These are phyloP conservation scores for Drosophila carrolli DNA, from an alignment of 1,140 invertebrate species.

Conservation along the genomic window DNA sequence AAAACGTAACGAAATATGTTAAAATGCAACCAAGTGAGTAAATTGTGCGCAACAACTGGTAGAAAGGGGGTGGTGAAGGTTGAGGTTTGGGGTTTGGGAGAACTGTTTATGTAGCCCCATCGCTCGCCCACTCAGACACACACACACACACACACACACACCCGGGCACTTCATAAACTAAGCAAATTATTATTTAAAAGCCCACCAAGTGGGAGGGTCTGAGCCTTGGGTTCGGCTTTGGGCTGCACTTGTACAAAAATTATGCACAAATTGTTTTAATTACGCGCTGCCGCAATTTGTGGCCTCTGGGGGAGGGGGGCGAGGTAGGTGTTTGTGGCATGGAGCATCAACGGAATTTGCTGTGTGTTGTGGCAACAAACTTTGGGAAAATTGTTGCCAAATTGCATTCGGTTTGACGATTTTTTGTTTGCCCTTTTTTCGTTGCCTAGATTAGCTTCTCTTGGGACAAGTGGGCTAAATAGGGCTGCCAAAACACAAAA, in stretches of 20 bases:
- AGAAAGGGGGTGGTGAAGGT: constrained; percentile 17
- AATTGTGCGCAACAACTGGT: constrained; percentile 71
- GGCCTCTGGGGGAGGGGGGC: constrained; percentile 16
- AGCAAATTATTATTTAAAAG: constrained; percentile 83
- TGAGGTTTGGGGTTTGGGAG: constrained; percentile 6
- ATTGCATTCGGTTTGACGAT: constrained; percentile 64
- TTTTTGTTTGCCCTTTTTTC: neutral
- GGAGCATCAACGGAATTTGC: constrained; percentile 20
- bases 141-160: constrained; percentile 23
- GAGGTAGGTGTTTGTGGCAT: neutral
- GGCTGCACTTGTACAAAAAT: constrained; percentile 78
- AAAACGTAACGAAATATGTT: constrained; percentile 83
- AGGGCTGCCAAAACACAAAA: constrained; percentile 5
- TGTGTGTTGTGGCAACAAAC: constrained; percentile 46
- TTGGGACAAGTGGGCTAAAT: constrained; percentile 31
- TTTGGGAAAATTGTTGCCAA: constrained; percentile 76
- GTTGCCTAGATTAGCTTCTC: constrained; percentile 41
- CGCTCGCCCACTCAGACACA: constrained; percentile 23
- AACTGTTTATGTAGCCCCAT: constrained; percentile 73
- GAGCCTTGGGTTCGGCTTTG: constrained; percentile 52
- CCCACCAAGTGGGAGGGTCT: constrained; percentile 40
- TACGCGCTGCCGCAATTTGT: constrained; percentile 79
- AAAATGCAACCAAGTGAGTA: constrained; percentile 80
- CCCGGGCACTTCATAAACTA: constrained; percentile 74
- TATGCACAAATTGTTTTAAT: constrained; percentile 81